phyloP scores from a whole-genome alignment of 37 sponge, comb jelly and placozoan species.

The Beroe forskalii region DNA sequence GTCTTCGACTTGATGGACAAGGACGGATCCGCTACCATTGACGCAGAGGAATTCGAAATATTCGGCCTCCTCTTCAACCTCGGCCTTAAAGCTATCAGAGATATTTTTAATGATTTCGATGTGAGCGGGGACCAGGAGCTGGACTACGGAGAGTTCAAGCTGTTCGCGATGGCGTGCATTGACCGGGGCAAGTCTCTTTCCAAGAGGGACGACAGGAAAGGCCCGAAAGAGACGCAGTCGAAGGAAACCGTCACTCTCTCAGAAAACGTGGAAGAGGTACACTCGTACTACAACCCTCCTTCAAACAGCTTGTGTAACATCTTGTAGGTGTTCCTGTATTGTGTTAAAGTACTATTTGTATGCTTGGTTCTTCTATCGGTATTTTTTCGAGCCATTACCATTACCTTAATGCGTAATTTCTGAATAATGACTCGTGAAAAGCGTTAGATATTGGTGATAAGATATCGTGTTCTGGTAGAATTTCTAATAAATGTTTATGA shows the following conservation, averaged over 20 bases:
- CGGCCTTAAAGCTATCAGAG: constrained; percentile 71
- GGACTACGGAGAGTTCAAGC: constrained; percentile 85
- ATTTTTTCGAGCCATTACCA: too few relatives aligned
- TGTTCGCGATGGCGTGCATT: constrained; percentile 93
- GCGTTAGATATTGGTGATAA: too few relatives aligned
- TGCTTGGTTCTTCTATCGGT: too few relatives aligned
- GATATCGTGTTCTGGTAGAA: too few relatives aligned
- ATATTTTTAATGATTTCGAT: constrained; percentile 89
- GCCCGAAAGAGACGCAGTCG: neutral
- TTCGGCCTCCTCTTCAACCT: constrained; percentile 91
- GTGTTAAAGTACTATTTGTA: too few relatives aligned
- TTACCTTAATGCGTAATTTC: too few relatives aligned
- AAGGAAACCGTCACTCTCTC: neutral
- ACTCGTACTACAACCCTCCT: neutral
- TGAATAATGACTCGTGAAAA: too few relatives aligned
- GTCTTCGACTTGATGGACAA: constrained; percentile 89
- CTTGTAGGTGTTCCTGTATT: too few relatives aligned
- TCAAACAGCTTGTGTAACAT: neutral
- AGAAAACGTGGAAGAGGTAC: neutral
- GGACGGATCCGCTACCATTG: constrained; percentile 80
- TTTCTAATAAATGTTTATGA: too few relatives aligned
- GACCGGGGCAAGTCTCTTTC: constrained; percentile 67
- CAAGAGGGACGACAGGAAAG: neutral
- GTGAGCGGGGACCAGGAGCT: constrained; percentile 86
- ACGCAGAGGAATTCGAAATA: constrained; percentile 81